Conservation (phyloP, 2,113 vertebrate genomes). For the Bubalus kerabau region DNA sequence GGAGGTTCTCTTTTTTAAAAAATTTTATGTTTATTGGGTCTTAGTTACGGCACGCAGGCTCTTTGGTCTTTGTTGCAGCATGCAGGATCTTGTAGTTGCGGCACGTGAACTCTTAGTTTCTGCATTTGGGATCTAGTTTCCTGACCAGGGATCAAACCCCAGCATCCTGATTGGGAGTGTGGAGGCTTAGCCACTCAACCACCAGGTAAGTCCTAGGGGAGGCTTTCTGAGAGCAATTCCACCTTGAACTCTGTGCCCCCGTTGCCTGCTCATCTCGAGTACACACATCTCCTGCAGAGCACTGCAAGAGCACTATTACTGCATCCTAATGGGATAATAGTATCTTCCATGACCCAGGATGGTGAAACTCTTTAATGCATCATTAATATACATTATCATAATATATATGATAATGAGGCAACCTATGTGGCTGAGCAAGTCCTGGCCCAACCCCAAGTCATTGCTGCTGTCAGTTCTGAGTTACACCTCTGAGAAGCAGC, state of each 20-base stretch:
- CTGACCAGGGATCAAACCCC: background rate
- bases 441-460: conserved; percentile 57
- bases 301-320: background rate
- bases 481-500: conserved; percentile 51
- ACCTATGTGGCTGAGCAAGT: background rate
- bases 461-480: background rate
- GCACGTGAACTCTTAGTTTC: background rate
- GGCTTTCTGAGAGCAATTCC: background rate
- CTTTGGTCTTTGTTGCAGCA: background rate
- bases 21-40: background rate
- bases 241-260: background rate
- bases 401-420: conserved; percentile 48
- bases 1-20: background rate
- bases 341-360: conserved; percentile 44
- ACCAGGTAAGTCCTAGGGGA: background rate
- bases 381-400: conserved; percentile 53
- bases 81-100: background rate
- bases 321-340: background rate
- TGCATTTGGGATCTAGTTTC: background rate
- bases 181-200: background rate
- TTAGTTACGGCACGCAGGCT: background rate
- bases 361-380: conserved; percentile 52
- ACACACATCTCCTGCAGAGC: background rate
- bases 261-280: background rate
- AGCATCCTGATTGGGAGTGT: background rate